Base-by-base conservation (phyloP, 1,140 invertebrate genomes). In the Drosophila quadrilineata region DNA sequence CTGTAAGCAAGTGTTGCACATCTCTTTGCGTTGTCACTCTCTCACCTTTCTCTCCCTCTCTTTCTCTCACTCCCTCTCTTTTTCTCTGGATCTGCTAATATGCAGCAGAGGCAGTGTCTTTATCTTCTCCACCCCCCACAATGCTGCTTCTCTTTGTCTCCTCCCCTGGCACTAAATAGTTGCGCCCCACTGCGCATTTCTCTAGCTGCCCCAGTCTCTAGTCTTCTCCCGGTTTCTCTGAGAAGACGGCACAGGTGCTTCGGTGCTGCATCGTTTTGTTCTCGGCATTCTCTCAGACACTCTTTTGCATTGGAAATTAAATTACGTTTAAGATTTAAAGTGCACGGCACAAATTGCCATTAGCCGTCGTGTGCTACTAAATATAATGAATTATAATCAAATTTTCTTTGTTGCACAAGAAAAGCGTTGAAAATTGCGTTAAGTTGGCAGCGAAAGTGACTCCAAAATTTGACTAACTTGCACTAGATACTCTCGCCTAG, bases 281-380 rank as follows among this genome's bases (percentile, higher is more conserved):
- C 31, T 50, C 50, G 50, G 48, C 33, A 8, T 36, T n/a, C 19
- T 24, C 24, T 16, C 21, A 40, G 41, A 22, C 29, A 3, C 59
- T 70, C 53, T 57, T 70, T 50, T 58, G 59, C 75, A 66, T 62
- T 71, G 60, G 33, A 80, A 80, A 79, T 79, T 58, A 80, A 80
- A 79, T 79, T 63, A 80, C 53, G 48, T 63, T 71, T 71, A 67
- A 63, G 76, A 79, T 67, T 79, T 79, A 80, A 79, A 71, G 56
- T 71, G 75, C 71, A 52, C 36, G 17, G 57, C 26, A 41, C 21
- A 64, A 50, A 62, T 48, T 64, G 45, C 43, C 21, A 46, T 54
- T 63, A 63, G 14, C 26, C 60, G 22, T 17, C 35, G 48, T 53
- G 56, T 14, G 35, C 43, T 33, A 52, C 36, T 41, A 56, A 73